Evolutionary conservation across 2,888 invertebrate genomes (phyloP), one percentile per base, ranked within the genome.

Genomic region (Eilema depressum): DNA sequence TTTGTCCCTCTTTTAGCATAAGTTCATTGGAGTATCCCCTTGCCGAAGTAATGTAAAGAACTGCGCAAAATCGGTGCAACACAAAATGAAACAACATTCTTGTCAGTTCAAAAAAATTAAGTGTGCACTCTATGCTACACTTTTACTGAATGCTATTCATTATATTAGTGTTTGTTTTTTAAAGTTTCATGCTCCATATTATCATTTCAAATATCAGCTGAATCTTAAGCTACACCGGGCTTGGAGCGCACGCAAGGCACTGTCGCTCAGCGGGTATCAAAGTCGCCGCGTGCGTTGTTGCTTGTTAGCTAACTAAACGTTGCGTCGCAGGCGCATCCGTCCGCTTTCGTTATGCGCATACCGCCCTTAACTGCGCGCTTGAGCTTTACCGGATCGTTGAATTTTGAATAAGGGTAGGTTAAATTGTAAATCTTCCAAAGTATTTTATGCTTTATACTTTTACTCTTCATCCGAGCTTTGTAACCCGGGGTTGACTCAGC

Each of bases 231-330:
- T 85, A 78, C 82, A 81, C 82, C 81, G 72, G 76, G 84, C 83
- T 82, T 85, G 79, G 80, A 82, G 82, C 80, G 88, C 92, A 92
- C 92, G 92, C 92, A 88, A 92, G 88, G 86, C 85, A 82, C 86
- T 93, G 93, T 92, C 89, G 88, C 92, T 80, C 93, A 92, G 92
- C 92, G 87, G 93, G 92, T 86, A 88, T 90, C 91, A 88, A 90
- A 91, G 91, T 90, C 85, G 88, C 89, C 89, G 84, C 85, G 76
- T 80, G 83, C 84, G 87, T 88, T 89, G 86, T 89, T 88, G 83
- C 87, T 88, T 89, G 90, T 89, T 89, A 88, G 85, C 77, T 73
- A 73, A 77, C 56, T 64, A 68, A 64, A 67, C 63, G 63, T 63
- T 56, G 83, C 81, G 82, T 82, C 83, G 82, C 75, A 73, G 66